Evolutionary conservation across 1,140 invertebrate genomes (phyloP), one percentile per base, ranked within the genome.

Genomic region (Drosophila leontia): DNA sequence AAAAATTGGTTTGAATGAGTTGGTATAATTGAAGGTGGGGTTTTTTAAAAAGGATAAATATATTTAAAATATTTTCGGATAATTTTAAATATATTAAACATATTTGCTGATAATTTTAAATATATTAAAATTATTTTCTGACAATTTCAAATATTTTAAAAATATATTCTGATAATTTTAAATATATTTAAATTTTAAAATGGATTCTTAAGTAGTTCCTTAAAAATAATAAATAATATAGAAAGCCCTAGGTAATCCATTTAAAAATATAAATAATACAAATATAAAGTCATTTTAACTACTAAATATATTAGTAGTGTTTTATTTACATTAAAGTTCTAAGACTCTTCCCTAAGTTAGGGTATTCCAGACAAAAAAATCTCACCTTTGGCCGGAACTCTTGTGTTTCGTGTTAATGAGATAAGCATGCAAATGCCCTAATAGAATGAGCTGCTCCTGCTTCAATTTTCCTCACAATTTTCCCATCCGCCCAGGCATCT

Each of bases 401-500:
- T 80, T 74, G 83, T 83, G 84, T 74, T 78, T 60, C 65, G 65
- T 69, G 80, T 83, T 87, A 87, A 87, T 87, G 77, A 87, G 83
- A 87, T 87, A 87, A 87, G 84, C 80, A 87, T 88, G 80, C 76
- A 88, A 87, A 86, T 87, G 80, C 67, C 76, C 71, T 87, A 86
- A 87, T 86, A 86, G 83, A 86, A 86, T 82, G 65, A 63, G 45
- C 76, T 55, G 67, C 50, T 55, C 29, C 69, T 23, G 67, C 44
- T 39, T 37, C 19, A 34, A 41, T 37, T 71, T 72, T 35, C 23
- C 34, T 17, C 41, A 26, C 45, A 12, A 13, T 47, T 47, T 51
- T 12, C 32, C 12, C 34, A 15, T 12, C 34, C 17, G 12, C 17
- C 7, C 17, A 9, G 32, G 3, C 17, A 35, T 12, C 19, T 23